Base-by-base conservation (phyloP, 2,113 vertebrate species). In the Ptilonorhynchus violaceus region DNA sequence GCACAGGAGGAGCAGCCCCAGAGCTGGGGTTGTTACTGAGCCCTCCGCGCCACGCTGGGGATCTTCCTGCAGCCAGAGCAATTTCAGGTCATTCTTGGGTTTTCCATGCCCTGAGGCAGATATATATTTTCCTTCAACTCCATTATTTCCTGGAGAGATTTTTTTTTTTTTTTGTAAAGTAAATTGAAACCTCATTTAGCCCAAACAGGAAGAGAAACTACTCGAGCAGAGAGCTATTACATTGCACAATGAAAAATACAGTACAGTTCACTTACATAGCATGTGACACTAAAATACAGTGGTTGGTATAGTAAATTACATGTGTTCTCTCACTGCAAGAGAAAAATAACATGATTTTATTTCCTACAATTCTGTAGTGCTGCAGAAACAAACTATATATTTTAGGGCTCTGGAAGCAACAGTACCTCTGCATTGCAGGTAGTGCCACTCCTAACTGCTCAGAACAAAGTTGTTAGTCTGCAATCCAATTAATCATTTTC, bases 31-130 rank as follows among this genome's bases (percentile, higher is more conserved):
- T 15, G 7, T 15, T 11, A 24, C 27, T 0, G 10, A 82, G 56
- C 66, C 70, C 44, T 33, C 31, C 50, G 7, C 0, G 0, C 10
- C 14, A 2, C 25, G 5, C 47, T 0, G 0, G 15, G 58, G 31
- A 44, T 7, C 35, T 42, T 24, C 58, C 53, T 31, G 13, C 31
- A 76, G 37, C 23, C 85, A 67, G 24, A 49, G 16, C 5, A 13
- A 4, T 6, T 10, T 41, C 47, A 11, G 62, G n/a, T 11, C 67
- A 49, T 14, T 33, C 68, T n/a, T 24, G 21, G 18, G 8, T 15
- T 69, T 73, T 28, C 59, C n/a, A 33, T 31, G 35, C 33, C 64
- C 64, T 62, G 5, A 47, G 15, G 23, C 23, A 66, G 10, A 52
- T 9, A 2, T 1, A 4, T 3, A 15, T 7, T 42, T 77, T 53